phyloP scores from a whole-genome alignment of 2,797 vertebrate genomes.

The Petrocephalus sullivani region DNA sequence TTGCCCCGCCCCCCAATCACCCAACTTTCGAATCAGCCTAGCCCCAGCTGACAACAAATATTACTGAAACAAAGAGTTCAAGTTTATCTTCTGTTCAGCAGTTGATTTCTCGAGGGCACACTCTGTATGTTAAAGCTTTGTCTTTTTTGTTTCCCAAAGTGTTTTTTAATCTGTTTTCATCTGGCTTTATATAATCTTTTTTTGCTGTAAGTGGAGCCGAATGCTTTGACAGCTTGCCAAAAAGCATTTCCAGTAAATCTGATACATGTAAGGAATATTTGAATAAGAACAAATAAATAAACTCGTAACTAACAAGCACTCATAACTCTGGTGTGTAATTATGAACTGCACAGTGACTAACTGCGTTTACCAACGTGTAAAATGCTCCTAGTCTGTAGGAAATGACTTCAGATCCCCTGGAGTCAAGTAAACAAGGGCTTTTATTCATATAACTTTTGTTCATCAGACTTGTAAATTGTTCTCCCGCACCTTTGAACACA shows the following conservation, averaged over 20 bases:
- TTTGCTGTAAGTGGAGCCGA: slow-evolving; percentile 69
- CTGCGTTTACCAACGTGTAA: slow-evolving; percentile 18
- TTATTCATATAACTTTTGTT: neutral
- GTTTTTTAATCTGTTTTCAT: slow-evolving; percentile 68
- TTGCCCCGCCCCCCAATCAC: neutral
- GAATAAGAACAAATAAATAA: slow-evolving; percentile 66
- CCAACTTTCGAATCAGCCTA: neutral
- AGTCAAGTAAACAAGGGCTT: slow-evolving; percentile 3
- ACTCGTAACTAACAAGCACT: slow-evolving; percentile 60
- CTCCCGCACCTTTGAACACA: neutral
- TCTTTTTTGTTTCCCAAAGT: slow-evolving; percentile 65
- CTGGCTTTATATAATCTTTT: slow-evolving; percentile 68
- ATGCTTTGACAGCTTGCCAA: slow-evolving; percentile 62
- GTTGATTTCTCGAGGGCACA: slow-evolving; percentile 41
- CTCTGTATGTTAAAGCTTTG: slow-evolving; percentile 65
- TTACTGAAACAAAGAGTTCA: neutral
- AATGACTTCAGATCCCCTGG: slow-evolving; percentile 20
- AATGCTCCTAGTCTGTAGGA: slow-evolving; percentile 18
- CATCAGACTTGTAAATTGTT: neutral
- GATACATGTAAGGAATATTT: slow-evolving; percentile 66
- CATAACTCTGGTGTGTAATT: slow-evolving; percentile 62
- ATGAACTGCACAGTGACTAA: slow-evolving; percentile 29
- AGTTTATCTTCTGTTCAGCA: neutral
- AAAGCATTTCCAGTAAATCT: slow-evolving; percentile 66
- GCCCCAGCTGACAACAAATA: neutral